These are phyloP conservation scores for Sinocyclocheilus maitianheensis DNA, from an alignment of 2,113 vertebrate genomes.

Conservation along the genomic window DNA sequence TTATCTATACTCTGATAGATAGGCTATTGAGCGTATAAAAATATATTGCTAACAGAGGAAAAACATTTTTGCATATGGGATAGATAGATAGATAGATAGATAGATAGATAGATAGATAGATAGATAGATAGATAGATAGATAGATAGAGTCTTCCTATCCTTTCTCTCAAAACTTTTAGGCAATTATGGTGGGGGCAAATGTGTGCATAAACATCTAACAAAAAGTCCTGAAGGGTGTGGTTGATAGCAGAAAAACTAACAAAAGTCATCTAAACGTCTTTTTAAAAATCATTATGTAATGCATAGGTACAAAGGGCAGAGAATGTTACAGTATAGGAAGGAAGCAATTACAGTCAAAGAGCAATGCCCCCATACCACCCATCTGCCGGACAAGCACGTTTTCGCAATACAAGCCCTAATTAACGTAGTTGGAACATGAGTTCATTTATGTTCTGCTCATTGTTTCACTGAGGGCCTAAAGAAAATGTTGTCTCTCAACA, in stretches of 20 bases:
- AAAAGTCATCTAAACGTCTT: not conserved
- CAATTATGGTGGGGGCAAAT: not conserved
- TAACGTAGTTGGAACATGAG: slow-evolving; percentile 62
- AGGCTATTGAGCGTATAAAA: not conserved
- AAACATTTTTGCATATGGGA: no score
- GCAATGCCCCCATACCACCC: slow-evolving; percentile 72
- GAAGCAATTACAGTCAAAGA: slow-evolving; percentile 78
- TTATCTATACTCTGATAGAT: not conserved
- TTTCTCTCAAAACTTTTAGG: not conserved
- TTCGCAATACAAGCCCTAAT: slow-evolving; percentile 72
- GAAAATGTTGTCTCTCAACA: slow-evolving; percentile 5
- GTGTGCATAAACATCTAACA: not conserved
- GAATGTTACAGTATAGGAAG: slow-evolving; percentile 66
- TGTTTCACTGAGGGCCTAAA: not conserved
- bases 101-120: not conserved
- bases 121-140: not conserved
- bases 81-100: not conserved
- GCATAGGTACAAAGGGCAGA: not conserved
- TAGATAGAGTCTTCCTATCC: no score
- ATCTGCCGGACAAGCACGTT: slow-evolving; percentile 74
- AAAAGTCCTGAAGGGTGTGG: not conserved
- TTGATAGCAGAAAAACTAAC: not conserved
- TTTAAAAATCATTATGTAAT: not conserved
- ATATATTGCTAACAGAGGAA: not conserved
- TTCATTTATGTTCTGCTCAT: not conserved